A percentile compares a stretch with the other conserved stretches of the same genome.
Evolutionary conservation across 2,797 vertebrate genomes (phyloP).

Genomic region (Diplodus sargus): DNA sequence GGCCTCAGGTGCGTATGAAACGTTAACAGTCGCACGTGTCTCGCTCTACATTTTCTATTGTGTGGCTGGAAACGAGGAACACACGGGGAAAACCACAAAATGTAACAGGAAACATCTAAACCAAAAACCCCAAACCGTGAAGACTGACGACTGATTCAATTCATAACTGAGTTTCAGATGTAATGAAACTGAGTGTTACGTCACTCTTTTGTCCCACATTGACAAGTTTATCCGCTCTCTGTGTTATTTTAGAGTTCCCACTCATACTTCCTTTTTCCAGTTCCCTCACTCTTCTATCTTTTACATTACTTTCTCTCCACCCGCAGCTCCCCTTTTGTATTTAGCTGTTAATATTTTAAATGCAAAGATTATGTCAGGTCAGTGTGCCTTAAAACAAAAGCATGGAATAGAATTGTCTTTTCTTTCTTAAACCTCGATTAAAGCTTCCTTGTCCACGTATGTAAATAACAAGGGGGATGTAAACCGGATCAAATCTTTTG

Average conservation of each 20-base stretch:
- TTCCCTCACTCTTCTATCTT: not conserved
- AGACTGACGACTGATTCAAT: not conserved
- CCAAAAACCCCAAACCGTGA: too few species aligned
- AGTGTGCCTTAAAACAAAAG: not conserved
- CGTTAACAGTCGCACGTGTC: not conserved
- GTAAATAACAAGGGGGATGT: not conserved
- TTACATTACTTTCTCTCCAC: constrained; percentile 1
- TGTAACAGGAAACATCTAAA: not conserved
- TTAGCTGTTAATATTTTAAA: not conserved
- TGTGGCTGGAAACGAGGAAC: not conserved
- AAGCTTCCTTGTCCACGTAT: not conserved
- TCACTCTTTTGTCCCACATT: not conserved
- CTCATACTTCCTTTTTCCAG: constrained; percentile 42
- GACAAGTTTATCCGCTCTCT: not conserved
- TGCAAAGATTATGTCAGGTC: not conserved
- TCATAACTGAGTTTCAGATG: not conserved
- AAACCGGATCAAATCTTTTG: not conserved
- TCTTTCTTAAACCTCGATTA: not conserved
- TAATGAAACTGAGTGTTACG: not conserved
- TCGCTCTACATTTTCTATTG: not conserved
- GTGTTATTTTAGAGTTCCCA: not conserved
- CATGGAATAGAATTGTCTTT: not conserved
- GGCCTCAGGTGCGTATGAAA: constrained; percentile 81
- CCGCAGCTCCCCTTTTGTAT: not conserved
- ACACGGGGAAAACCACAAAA: too few species aligned